phyloP scores from a whole-genome alignment of 2,888 invertebrate species.

The Caenorhabditis sp. region DNA sequence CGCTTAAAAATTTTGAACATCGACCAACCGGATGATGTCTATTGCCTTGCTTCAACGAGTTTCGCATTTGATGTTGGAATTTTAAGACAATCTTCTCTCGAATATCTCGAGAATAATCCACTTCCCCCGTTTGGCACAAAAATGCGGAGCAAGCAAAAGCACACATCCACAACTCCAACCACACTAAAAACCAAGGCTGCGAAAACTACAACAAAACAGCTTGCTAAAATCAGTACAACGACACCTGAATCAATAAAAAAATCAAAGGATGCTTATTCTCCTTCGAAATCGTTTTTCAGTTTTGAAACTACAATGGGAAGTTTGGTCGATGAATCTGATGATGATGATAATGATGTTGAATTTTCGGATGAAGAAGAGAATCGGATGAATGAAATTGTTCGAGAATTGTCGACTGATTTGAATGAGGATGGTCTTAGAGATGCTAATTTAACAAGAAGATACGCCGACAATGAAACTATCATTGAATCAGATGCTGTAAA shows the following conservation, averaged over 20 bases:
- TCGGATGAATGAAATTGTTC: conserved; percentile 16
- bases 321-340: neutral
- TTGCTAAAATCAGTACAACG: conserved; percentile 1
- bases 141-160: neutral
- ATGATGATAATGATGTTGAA: conserved; percentile 12
- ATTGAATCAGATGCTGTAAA: conserved; percentile 11
- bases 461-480: conserved; percentile 25
- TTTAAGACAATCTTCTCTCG: conserved; percentile 43
- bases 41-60: conserved; percentile 29
- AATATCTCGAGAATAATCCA: conserved; percentile 42
- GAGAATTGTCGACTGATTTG: conserved; percentile 3
- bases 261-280: conserved; percentile 32
- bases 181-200: conserved; percentile 9
- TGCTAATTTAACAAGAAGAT: neutral
- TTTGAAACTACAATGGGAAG: conserved; percentile 22
- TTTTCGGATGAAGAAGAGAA: conserved; percentile 12
- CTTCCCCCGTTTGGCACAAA: conserved; percentile 50
- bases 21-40: conserved; percentile 23
- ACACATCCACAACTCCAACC: conserved; percentile 2
- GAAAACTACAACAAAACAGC: conserved; percentile 2
- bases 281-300: conserved; percentile 35
- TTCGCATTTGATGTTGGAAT: conserved; percentile 50
- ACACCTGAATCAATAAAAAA: conserved; percentile 4
- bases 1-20: conserved; percentile 26
- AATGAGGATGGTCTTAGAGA: conserved; percentile 9